These are phyloP conservation scores for Drosophila putrida DNA, from an alignment of 2,888 invertebrate genomes.

Conservation along the genomic window DNA sequence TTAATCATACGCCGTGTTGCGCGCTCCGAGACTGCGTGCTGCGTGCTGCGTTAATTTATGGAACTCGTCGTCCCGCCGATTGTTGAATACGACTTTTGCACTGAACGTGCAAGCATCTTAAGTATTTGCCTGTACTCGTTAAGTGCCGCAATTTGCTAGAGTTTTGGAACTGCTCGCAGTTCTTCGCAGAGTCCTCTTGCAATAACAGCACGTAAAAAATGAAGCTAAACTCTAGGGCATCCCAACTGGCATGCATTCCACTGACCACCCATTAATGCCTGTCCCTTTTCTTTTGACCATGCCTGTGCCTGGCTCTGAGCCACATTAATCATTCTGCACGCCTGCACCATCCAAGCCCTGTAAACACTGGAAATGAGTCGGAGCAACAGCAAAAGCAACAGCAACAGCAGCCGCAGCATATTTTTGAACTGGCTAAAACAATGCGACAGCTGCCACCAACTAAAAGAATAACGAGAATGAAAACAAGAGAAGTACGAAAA, in stretches of 20 bases:
- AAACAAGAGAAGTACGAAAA: slow-evolving; percentile 28
- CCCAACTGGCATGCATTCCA: slow-evolving; percentile 34
- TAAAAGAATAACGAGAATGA: slow-evolving; percentile 32
- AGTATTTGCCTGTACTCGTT: slow-evolving; percentile 40
- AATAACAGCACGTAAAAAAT: slow-evolving; percentile 65
- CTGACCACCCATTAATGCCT: slow-evolving; percentile 70
- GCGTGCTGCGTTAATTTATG: slow-evolving; percentile 61
- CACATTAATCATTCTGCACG: slow-evolving; percentile 75
- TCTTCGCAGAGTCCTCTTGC: background rate
- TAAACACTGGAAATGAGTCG: background rate
- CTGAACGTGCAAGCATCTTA: slow-evolving; percentile 63
- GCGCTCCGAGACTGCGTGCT: slow-evolving; percentile 7
- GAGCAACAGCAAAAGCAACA: background rate
- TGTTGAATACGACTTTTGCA: slow-evolving; percentile 56
- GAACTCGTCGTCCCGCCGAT: slow-evolving; percentile 46
- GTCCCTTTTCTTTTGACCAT: slow-evolving; percentile 25
- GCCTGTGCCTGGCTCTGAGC: slow-evolving; percentile 10
- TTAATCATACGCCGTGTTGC: slow-evolving; percentile 73
- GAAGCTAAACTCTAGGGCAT: slow-evolving; percentile 36
- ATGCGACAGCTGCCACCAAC: slow-evolving; percentile 43
- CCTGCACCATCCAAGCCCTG: slow-evolving; percentile 45
- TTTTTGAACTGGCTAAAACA: slow-evolving; percentile 55
- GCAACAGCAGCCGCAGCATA: slow-evolving; percentile 33
- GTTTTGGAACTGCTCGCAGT: slow-evolving; percentile 35
- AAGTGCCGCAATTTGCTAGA: slow-evolving; percentile 56